Conservation (phyloP, 2,113 vertebrate species). For the Athene noctua region DNA sequence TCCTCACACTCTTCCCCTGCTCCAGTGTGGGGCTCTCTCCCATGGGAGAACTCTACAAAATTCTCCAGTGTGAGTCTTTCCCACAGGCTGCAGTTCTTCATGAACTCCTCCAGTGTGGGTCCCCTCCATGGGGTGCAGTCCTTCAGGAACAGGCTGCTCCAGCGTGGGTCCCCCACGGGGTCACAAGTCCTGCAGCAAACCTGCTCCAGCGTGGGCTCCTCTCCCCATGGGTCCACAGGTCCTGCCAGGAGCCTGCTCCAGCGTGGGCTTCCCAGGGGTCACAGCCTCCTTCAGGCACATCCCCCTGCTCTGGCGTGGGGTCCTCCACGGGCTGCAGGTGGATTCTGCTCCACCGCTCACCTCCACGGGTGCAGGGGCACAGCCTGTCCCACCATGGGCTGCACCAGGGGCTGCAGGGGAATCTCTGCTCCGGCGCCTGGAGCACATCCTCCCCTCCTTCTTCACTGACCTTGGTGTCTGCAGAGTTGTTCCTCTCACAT, state of each 20-base stretch:
- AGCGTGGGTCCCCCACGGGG: background rate
- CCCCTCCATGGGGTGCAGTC: background rate
- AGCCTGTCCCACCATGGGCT: background rate
- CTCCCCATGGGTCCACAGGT: background rate
- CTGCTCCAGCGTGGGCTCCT: background rate
- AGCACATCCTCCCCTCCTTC: background rate
- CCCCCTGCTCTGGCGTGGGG: background rate
- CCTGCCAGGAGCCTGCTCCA: background rate
- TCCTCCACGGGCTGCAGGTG: background rate
- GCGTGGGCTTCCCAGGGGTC: background rate
- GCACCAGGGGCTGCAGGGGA: background rate
- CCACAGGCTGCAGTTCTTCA: too few species aligned
- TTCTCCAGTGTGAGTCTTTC: too few species aligned
- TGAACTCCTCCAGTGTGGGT: too few species aligned
- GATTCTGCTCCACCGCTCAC: background rate
- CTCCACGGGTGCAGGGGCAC: too few species aligned
- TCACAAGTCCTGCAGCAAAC: background rate
- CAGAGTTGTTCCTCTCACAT: background rate
- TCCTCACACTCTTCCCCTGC: too few species aligned
- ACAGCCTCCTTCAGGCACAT: background rate
- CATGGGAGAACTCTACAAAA: too few species aligned
- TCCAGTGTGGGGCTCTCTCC: too few species aligned
- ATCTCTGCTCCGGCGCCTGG: background rate
- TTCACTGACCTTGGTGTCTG: background rate
- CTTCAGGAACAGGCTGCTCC: background rate